Base-by-base conservation (phyloP, 2,888 invertebrate species). In the Stramonita haemastoma region DNA sequence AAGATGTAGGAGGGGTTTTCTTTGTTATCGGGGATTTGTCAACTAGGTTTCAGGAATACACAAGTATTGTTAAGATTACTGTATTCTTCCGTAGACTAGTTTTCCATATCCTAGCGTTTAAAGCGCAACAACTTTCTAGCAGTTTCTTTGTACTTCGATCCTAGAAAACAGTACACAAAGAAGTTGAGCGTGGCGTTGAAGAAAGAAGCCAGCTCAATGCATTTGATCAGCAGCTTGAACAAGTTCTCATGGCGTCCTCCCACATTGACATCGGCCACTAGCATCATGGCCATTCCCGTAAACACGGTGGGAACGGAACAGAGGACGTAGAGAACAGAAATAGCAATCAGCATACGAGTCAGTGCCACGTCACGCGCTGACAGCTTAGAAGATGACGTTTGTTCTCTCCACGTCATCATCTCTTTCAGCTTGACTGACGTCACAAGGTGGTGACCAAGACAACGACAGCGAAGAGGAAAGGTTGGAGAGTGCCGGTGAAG, bases 141-240 rank as follows among this genome's bases (percentile, higher is more conserved):
- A n/a, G 46, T 83, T 36, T 83, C n/a, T 26, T 34, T 60, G 34
- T 66, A 86, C 34, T 22, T 86, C 4, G 60, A 19, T 6, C 86
- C 86, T 17, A 86, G 22, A 0, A 22, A 34, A n/a, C n/a, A 66
- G 34, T 86, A 86, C 34, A 86, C 60, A 66, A 86, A 86, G 34
- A 86, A 86, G n/a, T 86, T 86, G 66, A 86, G 15, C 5, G 60
- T 22, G 26, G 86, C 29, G 56, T 86, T 86, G 86, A 60, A 34
- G 86, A 11, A 60, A 26, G 34, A 34, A 8, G 22, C n/a, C 32
- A 86, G n/a, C 34, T 86, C 32, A 6, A 60, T 1, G 11, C 32
- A 17, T 15, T 4, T 32, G 60, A 85, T 11, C 0, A 60, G 5
- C n/a, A 86, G 86, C 22, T 6, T 29, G 66, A 19, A 5, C 22